Evolutionary conservation across 2,888 invertebrate species (phyloP).

Genomic region (Machimus rusticus): DNA sequence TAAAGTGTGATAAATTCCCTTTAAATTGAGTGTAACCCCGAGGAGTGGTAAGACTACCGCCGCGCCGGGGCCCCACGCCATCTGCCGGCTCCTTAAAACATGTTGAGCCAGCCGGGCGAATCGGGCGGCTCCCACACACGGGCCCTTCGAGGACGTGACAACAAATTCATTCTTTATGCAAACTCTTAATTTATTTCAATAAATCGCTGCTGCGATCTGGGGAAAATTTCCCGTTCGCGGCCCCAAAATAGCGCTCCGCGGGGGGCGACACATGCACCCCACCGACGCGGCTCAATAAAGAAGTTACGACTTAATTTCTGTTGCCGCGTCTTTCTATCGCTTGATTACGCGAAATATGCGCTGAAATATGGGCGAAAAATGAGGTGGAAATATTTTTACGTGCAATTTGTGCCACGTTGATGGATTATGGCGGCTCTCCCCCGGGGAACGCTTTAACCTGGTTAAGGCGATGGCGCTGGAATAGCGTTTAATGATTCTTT

Average conservation of each 20-base stretch:
- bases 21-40: neutral
- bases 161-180: constrained; percentile 14
- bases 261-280: neutral
- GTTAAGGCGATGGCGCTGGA: neutral
- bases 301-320: constrained; percentile 29
- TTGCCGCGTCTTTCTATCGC: neutral
- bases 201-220: constrained; percentile 11
- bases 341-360: constrained; percentile 27
- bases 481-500: neutral
- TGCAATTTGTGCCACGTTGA: neutral
- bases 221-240: neutral
- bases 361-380: constrained; percentile 26
- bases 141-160: neutral
- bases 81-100: neutral
- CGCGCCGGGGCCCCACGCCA: neutral
- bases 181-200: constrained; percentile 31
- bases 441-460: neutral
- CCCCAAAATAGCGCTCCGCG: neutral
- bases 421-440: neutral
- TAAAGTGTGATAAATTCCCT: neutral
- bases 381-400: constrained; percentile 12
- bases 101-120: neutral
- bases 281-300: neutral
- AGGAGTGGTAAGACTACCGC: neutral
- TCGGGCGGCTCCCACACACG: neutral